A percentile compares a stretch with the other conserved stretches of the same genome.
These are phyloP conservation scores for Tipula unca DNA, from an alignment of 2,888 invertebrate genomes.

Conservation along the genomic window DNA sequence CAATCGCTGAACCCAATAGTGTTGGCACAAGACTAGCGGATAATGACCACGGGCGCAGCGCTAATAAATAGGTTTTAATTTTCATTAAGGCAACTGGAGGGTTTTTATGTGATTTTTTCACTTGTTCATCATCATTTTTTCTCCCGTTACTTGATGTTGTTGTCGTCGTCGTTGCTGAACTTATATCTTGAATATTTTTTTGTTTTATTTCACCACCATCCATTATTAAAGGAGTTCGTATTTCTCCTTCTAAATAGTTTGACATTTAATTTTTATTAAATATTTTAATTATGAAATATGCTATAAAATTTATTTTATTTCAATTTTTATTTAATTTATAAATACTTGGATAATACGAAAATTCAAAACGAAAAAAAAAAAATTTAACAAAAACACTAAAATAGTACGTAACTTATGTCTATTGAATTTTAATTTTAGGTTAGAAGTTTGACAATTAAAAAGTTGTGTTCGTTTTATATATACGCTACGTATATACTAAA, in stretches of 20 bases:
- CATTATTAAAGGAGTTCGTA: conserved; percentile 20
- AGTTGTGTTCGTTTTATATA: conserved; percentile 9
- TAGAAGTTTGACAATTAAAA: conserved; percentile 4
- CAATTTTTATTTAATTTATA: neutral
- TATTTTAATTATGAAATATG: neutral
- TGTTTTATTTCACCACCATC: conserved; percentile 28
- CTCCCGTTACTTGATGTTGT: conserved; percentile 17
- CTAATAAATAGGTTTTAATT: conserved; percentile 77
- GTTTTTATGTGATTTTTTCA: conserved; percentile 20
- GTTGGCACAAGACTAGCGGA: conserved; percentile 89
- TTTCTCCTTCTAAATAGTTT: conserved; percentile 21
- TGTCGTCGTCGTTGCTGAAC: conserved; percentile 28
- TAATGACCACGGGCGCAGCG: conserved; percentile 88
- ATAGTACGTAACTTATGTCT: neutral
- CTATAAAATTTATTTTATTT: neutral
- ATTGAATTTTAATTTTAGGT: neutral
- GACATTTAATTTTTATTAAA: conserved; percentile 22
- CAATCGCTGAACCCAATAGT: conserved; percentile 77
- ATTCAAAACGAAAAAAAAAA: neutral
- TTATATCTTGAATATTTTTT: conserved; percentile 23
- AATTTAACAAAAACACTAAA: conserved; percentile 1
- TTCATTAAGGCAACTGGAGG: conserved; percentile 58
- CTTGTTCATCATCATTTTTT: conserved; percentile 18
- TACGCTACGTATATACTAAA: neutral
- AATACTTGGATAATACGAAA: neutral